Conservation (phyloP, 2,797 vertebrate species). For the Okamejei kenojei region DNA sequence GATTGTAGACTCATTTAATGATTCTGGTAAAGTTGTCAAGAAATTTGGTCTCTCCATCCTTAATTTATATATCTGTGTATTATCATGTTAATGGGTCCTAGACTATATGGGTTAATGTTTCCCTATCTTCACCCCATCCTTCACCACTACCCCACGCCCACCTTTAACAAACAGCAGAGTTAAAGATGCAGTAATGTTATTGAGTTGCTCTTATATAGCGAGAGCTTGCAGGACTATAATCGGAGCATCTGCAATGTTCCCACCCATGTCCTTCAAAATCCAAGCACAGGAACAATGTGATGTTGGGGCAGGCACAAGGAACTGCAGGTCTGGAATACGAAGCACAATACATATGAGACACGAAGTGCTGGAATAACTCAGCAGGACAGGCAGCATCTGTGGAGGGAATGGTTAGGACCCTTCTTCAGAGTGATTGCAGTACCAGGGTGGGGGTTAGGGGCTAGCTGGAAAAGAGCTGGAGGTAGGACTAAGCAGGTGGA, state of each 20-base stretch:
- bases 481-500: too few relatives aligned
- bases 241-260: not conserved
- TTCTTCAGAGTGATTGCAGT: too few relatives aligned
- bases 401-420: too few relatives aligned
- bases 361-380: too few relatives aligned
- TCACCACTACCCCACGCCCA: not conserved
- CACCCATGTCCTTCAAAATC: not conserved
- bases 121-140: too few relatives aligned
- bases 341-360: too few relatives aligned
- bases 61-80: not conserved
- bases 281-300: not conserved
- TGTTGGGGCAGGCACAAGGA: not conserved
- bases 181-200: not conserved
- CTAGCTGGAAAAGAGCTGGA: too few relatives aligned
- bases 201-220: not conserved
- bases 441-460: too few relatives aligned
- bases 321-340: too few relatives aligned
- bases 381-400: too few relatives aligned
- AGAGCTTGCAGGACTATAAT: not conserved
- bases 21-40: not conserved
- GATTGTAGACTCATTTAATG: too few relatives aligned
- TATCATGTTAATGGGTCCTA: not conserved
- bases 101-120: not conserved
- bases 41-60: not conserved
- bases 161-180: not conserved